Evolutionary conservation across 2,113 vertebrate genomes (phyloP).

Genomic region (Potamarius usumacintae): DNA sequence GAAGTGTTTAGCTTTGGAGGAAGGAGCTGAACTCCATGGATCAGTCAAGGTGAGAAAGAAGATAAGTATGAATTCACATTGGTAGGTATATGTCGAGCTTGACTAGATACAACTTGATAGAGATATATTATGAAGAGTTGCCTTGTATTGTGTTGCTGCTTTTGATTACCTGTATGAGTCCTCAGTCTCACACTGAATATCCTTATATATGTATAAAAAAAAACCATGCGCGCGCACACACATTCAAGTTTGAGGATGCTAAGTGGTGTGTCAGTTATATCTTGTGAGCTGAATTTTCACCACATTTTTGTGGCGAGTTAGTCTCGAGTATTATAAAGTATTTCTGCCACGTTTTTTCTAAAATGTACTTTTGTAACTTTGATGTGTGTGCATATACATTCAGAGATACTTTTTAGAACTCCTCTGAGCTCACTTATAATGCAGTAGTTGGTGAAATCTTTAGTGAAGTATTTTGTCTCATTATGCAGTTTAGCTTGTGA

Average conservation of each 20-base stretch:
- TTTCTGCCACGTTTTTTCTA: not conserved
- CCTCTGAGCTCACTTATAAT: not conserved
- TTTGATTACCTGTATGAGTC: not conserved
- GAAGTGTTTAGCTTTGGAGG: slow-evolving; percentile 12
- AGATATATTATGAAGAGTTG: not conserved
- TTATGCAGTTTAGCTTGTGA: slow-evolving; percentile 15
- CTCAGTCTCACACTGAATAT: not conserved
- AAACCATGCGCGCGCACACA: not conserved
- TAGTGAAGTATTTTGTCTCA: not conserved
- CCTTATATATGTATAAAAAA: not conserved
- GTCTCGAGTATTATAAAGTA: not conserved
- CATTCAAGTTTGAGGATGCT: not conserved
- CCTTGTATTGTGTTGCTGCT: not conserved
- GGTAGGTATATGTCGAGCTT: not conserved
- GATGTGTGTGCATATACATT: not conserved
- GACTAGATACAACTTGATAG: not conserved
- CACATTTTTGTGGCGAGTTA: not conserved
- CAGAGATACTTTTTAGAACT: not conserved
- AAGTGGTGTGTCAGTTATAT: not conserved
- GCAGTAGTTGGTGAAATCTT: not conserved
- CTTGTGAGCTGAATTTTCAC: not conserved
- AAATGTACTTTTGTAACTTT: not conserved
- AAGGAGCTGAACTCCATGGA: slow-evolving; percentile 33
- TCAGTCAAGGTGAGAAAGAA: slow-evolving; percentile 46
- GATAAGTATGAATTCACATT: slow-evolving; percentile 8